Conservation (phyloP, 2,888 invertebrate species). For the Athalia cordata region DNA sequence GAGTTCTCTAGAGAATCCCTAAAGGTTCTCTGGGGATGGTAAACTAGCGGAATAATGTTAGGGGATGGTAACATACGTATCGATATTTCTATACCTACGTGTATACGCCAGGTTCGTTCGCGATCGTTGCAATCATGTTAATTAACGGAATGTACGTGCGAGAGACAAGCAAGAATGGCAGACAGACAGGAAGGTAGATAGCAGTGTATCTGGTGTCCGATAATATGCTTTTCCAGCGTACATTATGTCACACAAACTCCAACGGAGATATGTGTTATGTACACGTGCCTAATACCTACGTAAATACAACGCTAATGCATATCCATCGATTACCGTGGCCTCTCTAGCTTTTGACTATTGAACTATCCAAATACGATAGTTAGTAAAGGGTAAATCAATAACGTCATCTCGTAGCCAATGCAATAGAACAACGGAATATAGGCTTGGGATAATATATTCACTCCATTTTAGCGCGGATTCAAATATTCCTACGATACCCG, state of each 20-base stretch:
- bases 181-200: conserved; percentile 9
- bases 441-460: no score
- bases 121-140: conserved; percentile 30
- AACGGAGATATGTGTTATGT: no score
- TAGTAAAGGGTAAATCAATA: no score
- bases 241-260: neutral
- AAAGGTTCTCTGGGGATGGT: neutral
- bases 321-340: no score
- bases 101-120: neutral
- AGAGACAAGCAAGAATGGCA: conserved; percentile 7
- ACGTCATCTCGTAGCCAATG: no score
- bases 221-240: conserved; percentile 10
- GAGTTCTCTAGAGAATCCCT: neutral
- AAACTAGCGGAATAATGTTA: conserved; percentile 12
- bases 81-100: conserved; percentile 8
- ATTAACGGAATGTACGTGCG: conserved; percentile 26
- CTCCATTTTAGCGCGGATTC: no score
- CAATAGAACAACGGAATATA: no score
- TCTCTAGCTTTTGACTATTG: no score
- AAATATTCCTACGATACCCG: no score
- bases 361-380: no score
- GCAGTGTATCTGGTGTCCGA: neutral
- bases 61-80: neutral
- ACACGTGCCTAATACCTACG: no score
- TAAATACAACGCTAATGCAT: no score